Conservation (phyloP, 1,140 invertebrate genomes). For the Metopolophium dirhodum region DNA sequence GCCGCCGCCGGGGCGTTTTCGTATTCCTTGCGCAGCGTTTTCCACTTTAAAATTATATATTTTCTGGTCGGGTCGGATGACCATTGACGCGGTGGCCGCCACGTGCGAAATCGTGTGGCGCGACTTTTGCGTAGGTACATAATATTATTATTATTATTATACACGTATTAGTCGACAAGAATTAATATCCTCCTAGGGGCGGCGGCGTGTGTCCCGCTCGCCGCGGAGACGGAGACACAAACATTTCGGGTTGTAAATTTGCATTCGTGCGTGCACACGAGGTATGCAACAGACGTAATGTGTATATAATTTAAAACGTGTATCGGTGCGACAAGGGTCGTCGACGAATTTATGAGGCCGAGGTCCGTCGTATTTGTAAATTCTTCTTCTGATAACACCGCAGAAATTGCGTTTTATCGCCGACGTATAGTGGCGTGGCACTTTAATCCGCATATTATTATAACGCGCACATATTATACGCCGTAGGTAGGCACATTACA, state of each 20-base stretch:
- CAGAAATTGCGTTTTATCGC: constrained; percentile 41
- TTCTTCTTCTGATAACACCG: constrained; percentile 42
- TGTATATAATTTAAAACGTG: constrained; percentile 27
- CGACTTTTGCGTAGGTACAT: background rate
- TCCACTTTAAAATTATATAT: background rate
- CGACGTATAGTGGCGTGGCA: background rate
- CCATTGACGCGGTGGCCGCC: background rate
- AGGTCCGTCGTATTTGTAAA: constrained; percentile 38
- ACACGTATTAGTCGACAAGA: constrained; percentile 12
- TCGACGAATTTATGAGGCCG: constrained; percentile 40
- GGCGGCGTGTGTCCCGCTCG: background rate
- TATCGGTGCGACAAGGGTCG: constrained; percentile 38
- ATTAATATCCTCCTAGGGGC: background rate
- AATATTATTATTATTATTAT: background rate
- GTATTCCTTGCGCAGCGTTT: background rate
- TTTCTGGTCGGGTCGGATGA: background rate
- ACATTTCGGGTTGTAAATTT: constrained; percentile 37
- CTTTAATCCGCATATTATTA: constrained; percentile 33
- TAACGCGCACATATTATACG: background rate
- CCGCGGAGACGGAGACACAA: too few species aligned
- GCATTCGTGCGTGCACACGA: constrained; percentile 24
- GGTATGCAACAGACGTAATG: constrained; percentile 35
- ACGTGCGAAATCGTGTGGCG: background rate
- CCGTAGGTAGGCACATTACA: too few species aligned
- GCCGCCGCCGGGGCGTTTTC: background rate